Evolutionary conservation across 2,113 vertebrate genomes (phyloP), one percentile per base, ranked within the genome.

Genomic region (Anas platyrhynchos): DNA sequence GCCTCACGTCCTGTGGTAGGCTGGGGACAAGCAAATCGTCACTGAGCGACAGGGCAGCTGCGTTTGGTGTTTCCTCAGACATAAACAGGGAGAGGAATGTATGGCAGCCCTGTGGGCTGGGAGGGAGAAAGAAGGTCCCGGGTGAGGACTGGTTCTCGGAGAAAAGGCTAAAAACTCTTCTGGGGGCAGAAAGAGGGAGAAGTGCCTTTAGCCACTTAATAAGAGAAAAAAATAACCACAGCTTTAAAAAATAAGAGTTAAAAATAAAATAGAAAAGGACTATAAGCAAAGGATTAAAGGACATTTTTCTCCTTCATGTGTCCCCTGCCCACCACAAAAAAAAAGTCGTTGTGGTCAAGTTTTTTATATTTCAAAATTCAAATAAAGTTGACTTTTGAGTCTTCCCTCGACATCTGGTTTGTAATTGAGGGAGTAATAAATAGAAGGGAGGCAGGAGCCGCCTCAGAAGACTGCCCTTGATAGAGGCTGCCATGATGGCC

Each of bases 331-430:
- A 72, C 92, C 92, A 96, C 90, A 96, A 87, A 92, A 86, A 66
- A 94, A 94, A 44, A 46, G 48, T 23, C 4, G 11, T 78, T 92
- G 92, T 92, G 88, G 93, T 84, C 7, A 6, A 86, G 38, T 88
- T 93, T 96, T 94, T 88, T 86, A 17, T 84, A 46, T 73, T 93
- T 88, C 68, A 58, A 72, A 86, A 96, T 96, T 91, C 94, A 88
- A 94, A 94, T 92, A 43, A 92, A 94, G 88, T 92, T 94, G 93
- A 94, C 93, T 97, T 96, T 91, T 88, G 93, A 95, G 92, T 94
- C 80, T 92, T 89, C 22, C 66, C 79, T 74, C 7, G 6, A 83
- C 96, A 94, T 94, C 94, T 96, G 92, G 83, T 86, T 94, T 86
- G 69, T 86, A 88, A 88, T 81, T 91, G 90, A 91, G 75, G 90